Conservation (phyloP, 2,113 vertebrate genomes). For the Sinocyclocheilus grahami region DNA sequence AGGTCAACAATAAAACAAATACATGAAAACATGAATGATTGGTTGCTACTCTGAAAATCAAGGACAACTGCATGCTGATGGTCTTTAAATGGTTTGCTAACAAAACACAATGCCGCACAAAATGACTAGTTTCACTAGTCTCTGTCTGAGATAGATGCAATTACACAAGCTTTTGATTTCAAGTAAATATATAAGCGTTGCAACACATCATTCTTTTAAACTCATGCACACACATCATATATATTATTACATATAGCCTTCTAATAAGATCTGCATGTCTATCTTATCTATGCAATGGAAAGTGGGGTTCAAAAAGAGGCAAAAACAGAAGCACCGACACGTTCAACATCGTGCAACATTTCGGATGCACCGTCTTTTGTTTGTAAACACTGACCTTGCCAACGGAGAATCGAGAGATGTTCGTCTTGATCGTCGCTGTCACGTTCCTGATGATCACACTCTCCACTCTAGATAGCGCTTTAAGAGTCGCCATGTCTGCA, state of each 20-base stretch:
- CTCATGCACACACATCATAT: neutral
- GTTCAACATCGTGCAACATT: neutral
- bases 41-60: conserved; percentile 1
- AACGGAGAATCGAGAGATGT: conserved; percentile 46
- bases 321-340: neutral
- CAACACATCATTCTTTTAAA: neutral
- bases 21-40: neutral
- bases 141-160: neutral
- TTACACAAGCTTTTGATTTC: neutral
- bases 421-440: conserved; percentile 54
- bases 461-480: conserved; percentile 66
- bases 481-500: conserved; percentile 74
- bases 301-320: neutral
- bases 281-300: neutral
- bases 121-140: neutral
- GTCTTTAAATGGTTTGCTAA: neutral
- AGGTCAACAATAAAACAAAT: neutral
- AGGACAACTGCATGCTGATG: neutral
- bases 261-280: neutral
- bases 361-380: conserved; percentile 5
- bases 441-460: conserved; percentile 63
- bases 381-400: conserved; percentile 73
- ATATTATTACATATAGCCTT: neutral
- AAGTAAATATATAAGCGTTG: neutral
- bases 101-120: neutral